phyloP scores from a whole-genome alignment of 2,888 invertebrate species.

The Cenopis cana region DNA sequence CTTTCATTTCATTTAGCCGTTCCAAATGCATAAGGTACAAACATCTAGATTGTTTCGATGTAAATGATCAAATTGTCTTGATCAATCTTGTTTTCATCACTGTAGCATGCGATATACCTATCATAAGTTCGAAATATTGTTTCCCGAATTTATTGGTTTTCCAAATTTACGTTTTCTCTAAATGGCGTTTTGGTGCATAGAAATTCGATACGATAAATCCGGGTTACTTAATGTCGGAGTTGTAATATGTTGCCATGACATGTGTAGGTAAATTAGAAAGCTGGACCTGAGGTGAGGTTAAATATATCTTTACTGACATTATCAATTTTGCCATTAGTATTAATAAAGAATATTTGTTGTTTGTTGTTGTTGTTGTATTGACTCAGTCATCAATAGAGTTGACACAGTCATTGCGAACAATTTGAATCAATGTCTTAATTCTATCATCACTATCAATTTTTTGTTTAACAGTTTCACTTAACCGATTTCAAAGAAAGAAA shows the following conservation, averaged over 20 bases:
- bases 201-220: neutral
- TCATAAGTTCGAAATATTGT: neutral
- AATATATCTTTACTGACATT: slow-evolving; percentile 4
- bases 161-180: neutral
- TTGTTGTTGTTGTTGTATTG: no score
- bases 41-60: slow-evolving; percentile 1
- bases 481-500: slow-evolving; percentile 5
- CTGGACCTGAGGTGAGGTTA: slow-evolving; percentile 7
- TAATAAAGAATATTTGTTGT: no score
- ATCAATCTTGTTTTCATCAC: neutral
- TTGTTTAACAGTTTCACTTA: neutral
- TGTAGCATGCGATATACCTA: slow-evolving; percentile 8
- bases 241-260: neutral
- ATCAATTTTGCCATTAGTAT: neutral
- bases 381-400: neutral
- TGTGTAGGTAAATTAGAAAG: neutral
- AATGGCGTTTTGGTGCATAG: neutral
- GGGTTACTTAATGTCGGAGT: neutral
- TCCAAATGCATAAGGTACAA: slow-evolving; percentile 9
- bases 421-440: neutral
- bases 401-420: neutral
- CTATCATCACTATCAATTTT: neutral
- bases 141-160: neutral
- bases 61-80: neutral
- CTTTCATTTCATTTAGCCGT: slow-evolving; percentile 13